These are phyloP conservation scores for Merops nubicus DNA, from an alignment of 2,113 vertebrate genomes.

Conservation along the genomic window DNA sequence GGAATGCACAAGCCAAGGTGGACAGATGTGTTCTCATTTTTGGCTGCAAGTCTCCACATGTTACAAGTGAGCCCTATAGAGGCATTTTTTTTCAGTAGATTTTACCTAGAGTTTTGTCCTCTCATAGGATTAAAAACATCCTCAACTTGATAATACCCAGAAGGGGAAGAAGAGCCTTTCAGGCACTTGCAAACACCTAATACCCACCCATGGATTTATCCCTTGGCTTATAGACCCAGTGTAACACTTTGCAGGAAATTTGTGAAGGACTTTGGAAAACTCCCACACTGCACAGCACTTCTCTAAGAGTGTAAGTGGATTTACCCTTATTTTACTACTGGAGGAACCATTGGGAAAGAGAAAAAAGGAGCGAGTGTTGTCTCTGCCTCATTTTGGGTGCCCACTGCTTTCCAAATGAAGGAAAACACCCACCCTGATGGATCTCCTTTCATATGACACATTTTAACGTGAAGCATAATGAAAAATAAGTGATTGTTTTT, in stretches of 20 bases:
- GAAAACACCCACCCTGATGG: background rate
- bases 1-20: background rate
- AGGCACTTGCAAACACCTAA: background rate
- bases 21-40: background rate
- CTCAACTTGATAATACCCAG: background rate
- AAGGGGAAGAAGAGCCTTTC: background rate
- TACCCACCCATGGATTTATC: background rate
- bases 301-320: background rate
- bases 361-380: accelerated
- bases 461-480: background rate
- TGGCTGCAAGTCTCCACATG: background rate
- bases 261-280: background rate
- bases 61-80: background rate
- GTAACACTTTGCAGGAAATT: background rate
- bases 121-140: background rate
- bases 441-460: background rate
- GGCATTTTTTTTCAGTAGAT: background rate
- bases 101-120: background rate
- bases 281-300: background rate
- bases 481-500: background rate
- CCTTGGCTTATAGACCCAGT: background rate
- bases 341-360: background rate
- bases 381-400: background rate
- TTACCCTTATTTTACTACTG: background rate
- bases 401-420: background rate